phyloP scores from a whole-genome alignment of 2,113 vertebrate genomes.

The Engraulis encrasicolus region DNA sequence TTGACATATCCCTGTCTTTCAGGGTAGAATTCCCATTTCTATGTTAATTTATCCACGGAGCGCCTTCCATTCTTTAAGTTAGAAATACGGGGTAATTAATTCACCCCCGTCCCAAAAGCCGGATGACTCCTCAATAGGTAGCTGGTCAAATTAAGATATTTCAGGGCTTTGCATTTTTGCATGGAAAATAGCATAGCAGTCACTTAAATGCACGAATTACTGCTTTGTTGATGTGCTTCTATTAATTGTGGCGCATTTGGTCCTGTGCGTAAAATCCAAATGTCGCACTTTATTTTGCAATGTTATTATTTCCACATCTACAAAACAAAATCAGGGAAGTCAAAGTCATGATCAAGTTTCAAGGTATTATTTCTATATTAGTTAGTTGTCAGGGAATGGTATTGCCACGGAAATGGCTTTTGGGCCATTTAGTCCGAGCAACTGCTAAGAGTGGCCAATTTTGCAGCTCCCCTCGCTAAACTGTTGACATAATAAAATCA shows the following conservation, averaged over 20 bases:
- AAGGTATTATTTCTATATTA: too few relatives aligned
- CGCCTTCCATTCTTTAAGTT: constrained; percentile 16
- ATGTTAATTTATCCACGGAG: constrained; percentile 21
- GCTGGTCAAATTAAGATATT: constrained; percentile 20
- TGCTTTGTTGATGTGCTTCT: constrained; percentile 69
- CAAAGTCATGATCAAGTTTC: too few relatives aligned
- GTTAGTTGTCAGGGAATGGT: not conserved
- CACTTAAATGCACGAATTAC: not conserved
- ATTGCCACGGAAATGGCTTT: not conserved
- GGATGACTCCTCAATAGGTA: constrained; percentile 13
- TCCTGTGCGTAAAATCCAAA: not conserved
- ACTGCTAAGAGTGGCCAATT: too few relatives aligned
- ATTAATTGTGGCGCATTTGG: constrained; percentile 55
- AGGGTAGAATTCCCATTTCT: constrained; percentile 17
- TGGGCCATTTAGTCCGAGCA: not conserved
- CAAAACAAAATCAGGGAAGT: not conserved
- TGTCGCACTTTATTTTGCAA: not conserved
- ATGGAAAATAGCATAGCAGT: not conserved
- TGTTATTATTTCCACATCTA: not conserved
- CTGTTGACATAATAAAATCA: not conserved
- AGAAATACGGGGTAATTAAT: constrained; percentile 19
- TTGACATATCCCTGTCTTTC: constrained; percentile 20
- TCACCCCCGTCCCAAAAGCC: constrained; percentile 18
- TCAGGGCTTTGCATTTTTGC: constrained; percentile 3
- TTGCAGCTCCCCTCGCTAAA: too few relatives aligned